Evolutionary conservation across 2,888 invertebrate species (phyloP), one percentile per base, ranked within the genome.

Genomic region (Empis livida): DNA sequence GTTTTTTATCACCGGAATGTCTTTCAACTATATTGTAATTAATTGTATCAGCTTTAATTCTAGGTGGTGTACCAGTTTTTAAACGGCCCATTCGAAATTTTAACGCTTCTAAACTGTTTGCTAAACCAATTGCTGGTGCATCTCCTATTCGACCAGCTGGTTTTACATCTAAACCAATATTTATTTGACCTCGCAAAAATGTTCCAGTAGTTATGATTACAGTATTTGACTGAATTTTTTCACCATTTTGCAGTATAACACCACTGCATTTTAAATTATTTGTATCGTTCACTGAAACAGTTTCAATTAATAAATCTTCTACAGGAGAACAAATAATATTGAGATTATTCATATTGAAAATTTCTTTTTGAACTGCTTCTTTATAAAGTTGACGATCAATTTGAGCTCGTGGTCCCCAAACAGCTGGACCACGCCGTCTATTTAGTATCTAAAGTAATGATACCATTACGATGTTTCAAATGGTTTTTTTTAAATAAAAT

Each of bases 181-280:
- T 87, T 46, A 93, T 91, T 60, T 82, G 78, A 0, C 85, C 92
- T 50, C 86, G 78, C 38, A 93, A 72, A 70, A 93, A 93, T 1
- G 92, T 93, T 4, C 92, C 92, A 0, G 92, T 89, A 17, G 91
- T 88, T 54, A 93, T 75, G 6, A 93, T 77, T 9, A 91, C 85
- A 40, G 80, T 69, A 48, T 76, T 73, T 13, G 82, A 74, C 5
- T 67, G 61, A 48, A 84, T 70, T 57, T 68, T 64, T 14, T 71
- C 71, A 3, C 83, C 82, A 64, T 79, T 73, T 54, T 60, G 57
- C 14, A 68, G 46, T 0, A 64, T 49, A 0, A 69, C 62, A 3
- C 67, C 68, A 2, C 47, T 51, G 14, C 68, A 66, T 3, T 49
- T 50, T 3, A 46, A 47, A 9, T 48, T 44, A 1, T 30, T 40